phyloP scores from a whole-genome alignment of 2,113 vertebrate species.

The Rhineura floridana region DNA sequence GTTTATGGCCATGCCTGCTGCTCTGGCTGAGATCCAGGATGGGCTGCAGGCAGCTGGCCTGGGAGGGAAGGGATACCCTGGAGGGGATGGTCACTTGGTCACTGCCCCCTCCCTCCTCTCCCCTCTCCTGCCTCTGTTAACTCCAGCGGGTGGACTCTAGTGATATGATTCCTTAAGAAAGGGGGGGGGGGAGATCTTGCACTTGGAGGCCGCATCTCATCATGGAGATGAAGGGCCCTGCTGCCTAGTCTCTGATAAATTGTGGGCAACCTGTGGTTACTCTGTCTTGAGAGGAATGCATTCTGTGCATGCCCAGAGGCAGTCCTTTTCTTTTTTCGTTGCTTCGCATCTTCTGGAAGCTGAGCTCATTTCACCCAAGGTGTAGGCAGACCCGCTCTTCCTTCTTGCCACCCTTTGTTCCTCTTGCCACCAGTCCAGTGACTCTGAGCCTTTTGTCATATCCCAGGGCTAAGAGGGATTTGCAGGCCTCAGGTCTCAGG shows the following conservation, averaged over 20 bases:
- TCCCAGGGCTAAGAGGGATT: no score
- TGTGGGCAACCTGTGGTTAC: not conserved
- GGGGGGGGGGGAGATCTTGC: no score
- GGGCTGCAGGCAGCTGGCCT: not conserved
- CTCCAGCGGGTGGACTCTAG: not conserved
- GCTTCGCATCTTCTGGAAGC: not conserved
- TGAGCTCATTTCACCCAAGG: not conserved
- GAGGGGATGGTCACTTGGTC: no score
- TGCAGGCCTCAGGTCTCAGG: no score
- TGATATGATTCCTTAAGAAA: not conserved
- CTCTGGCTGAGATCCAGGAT: not conserved
- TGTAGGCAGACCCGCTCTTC: not conserved
- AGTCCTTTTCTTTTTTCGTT: not conserved
- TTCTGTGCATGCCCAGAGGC: not conserved
- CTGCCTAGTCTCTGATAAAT: not conserved
- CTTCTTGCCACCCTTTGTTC: no score
- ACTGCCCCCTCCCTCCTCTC: not conserved
- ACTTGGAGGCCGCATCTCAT: no score
- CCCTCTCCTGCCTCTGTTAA: not conserved
- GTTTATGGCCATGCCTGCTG: conserved; percentile 8
- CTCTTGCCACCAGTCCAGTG: no score
- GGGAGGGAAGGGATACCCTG: not conserved
- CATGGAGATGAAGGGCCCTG: not conserved
- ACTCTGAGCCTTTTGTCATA: no score
- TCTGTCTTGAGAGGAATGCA: not conserved